A percentile compares a stretch with the other conserved stretches of the same genome.
These are phyloP conservation scores for Manis javanica DNA, from an alignment of 2,797 vertebrate genomes.

Conservation along the genomic window DNA sequence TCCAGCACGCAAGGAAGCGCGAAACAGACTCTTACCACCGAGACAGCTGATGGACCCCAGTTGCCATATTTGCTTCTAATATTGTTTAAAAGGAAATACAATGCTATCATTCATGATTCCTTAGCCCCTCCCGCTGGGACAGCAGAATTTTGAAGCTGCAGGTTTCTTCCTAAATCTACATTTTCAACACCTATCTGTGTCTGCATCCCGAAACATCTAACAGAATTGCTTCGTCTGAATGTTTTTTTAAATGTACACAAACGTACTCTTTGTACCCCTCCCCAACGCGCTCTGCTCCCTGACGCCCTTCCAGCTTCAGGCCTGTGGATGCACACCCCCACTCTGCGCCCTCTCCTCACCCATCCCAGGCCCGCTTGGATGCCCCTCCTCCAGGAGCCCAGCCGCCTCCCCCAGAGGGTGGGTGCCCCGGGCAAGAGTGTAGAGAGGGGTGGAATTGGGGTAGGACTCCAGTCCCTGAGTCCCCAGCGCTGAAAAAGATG, in stretches of 20 bases:
- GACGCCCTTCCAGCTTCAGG: neutral
- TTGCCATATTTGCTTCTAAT: neutral
- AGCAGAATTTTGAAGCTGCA: neutral
- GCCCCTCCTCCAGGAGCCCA: neutral
- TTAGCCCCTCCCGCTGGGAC: neutral
- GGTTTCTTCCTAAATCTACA: neutral
- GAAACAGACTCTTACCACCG: neutral
- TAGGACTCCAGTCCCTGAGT: neutral
- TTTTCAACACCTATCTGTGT: neutral
- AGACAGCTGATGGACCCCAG: neutral
- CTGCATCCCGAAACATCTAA: neutral
- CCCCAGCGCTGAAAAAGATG: neutral
- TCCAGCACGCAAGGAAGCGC: neutral
- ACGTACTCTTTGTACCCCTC: neutral
- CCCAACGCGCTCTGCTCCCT: neutral
- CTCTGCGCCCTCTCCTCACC: neutral
- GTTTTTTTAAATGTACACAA: neutral
- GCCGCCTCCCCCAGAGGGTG: neutral
- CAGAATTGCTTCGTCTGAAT: neutral
- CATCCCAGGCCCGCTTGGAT: neutral
- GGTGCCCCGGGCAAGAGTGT: neutral
- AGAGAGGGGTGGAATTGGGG: fast-evolving
- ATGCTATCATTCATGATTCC: too few relatives aligned
- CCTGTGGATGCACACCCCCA: fast-evolving
- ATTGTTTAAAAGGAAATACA: neutral